Evolutionary conservation across 2,797 vertebrate genomes (phyloP).

Genomic region (Sitta carolinensis): DNA sequence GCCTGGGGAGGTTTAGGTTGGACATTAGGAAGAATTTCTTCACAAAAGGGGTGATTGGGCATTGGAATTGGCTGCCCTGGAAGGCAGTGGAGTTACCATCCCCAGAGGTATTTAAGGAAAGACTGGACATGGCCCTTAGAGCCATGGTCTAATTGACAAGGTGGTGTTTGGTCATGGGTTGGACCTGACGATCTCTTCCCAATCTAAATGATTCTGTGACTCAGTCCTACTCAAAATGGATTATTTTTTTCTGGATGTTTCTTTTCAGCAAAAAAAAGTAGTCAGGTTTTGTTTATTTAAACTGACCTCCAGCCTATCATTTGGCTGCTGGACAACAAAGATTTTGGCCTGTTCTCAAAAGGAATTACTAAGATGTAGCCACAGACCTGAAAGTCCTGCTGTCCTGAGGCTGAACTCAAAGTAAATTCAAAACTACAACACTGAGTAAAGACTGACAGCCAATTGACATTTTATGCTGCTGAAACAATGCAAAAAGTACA

Average conservation of each 20-base stretch:
- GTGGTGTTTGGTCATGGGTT: fast-evolving
- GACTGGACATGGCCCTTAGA: fast-evolving
- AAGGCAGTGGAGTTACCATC: neutral
- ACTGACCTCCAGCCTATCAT: neutral
- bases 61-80: neutral
- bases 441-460: neutral
- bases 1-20: neutral
- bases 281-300: neutral
- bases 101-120: neutral
- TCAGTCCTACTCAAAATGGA: neutral
- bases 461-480: neutral
- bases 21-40: neutral
- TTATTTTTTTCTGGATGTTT: neutral
- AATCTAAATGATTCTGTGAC: neutral
- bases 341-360: neutral
- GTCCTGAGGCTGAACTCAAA: neutral
- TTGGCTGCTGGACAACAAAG: neutral
- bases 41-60: neutral
- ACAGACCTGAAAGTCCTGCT: neutral
- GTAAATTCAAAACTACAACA: neutral
- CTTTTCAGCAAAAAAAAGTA: neutral
- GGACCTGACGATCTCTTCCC: neutral
- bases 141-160: neutral
- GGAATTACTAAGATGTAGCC: neutral
- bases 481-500: neutral